phyloP scores from a whole-genome alignment of 2,888 invertebrate genomes.

The Capitulum mitella region DNA sequence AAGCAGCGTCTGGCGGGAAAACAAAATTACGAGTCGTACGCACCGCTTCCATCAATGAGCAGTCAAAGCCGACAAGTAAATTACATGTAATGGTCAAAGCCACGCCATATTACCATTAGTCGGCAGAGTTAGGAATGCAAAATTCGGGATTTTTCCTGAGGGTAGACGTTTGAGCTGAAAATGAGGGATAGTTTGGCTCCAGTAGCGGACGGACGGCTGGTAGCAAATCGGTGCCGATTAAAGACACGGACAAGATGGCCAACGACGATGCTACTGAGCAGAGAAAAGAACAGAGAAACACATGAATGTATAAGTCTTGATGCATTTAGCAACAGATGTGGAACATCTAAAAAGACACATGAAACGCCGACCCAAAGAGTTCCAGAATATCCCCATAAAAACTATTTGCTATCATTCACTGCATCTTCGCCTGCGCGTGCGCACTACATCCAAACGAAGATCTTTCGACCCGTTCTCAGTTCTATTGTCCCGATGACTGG shows the following conservation, averaged over 20 bases:
- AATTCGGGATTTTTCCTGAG: neutral
- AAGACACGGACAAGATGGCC: neutral
- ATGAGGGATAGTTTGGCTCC: neutral
- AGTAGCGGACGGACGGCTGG: neutral
- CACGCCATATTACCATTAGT: neutral
- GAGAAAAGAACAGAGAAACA: neutral
- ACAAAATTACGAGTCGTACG: conserved; percentile 2
- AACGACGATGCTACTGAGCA: no score
- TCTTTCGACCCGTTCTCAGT: no score
- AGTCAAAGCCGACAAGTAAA: neutral
- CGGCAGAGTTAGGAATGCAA: neutral
- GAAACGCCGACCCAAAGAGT: no score
- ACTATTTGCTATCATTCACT: no score
- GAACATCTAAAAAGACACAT: no score
- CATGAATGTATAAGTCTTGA: no score
- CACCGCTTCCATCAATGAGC: neutral
- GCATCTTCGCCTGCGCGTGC: no score
- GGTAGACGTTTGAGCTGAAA: neutral
- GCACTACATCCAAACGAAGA: no score
- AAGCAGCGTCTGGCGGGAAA: neutral
- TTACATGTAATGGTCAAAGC: neutral
- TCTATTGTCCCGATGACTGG: no score
- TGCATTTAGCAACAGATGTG: no score
- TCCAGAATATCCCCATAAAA: no score
- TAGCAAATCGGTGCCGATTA: neutral